phyloP scores from a whole-genome alignment of 2,888 invertebrate genomes.

The Drosophila stalkeri region DNA sequence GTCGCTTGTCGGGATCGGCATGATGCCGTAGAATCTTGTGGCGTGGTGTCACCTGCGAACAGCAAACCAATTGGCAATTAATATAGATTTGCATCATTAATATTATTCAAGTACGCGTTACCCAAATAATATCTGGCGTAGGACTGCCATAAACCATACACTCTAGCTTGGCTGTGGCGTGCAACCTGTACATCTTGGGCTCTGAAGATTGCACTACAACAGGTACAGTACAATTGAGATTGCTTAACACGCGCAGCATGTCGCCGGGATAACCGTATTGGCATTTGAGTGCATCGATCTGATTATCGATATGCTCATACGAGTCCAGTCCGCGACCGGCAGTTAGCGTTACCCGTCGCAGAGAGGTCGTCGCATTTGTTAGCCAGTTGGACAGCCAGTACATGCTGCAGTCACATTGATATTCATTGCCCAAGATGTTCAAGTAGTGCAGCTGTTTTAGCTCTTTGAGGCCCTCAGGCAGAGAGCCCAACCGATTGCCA shows the following conservation, averaged over 20 bases:
- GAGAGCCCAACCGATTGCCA: conserved; percentile 89
- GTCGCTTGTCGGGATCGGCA: conserved; percentile 87
- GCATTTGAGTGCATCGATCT: conserved; percentile 88
- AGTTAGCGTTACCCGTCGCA: conserved; percentile 85
- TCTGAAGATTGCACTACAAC: conserved; percentile 87
- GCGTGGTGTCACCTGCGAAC: conserved; percentile 88
- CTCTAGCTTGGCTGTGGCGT: conserved; percentile 89
- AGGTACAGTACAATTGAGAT: conserved; percentile 90
- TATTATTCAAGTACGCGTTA: conserved; percentile 24
- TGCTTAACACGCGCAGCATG: conserved; percentile 89
- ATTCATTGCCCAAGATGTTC: conserved; percentile 90
- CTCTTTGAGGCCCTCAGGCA: conserved; percentile 90
- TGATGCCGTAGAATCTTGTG: conserved; percentile 91
- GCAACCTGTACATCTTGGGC: conserved; percentile 88
- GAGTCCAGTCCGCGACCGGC: conserved; percentile 37
- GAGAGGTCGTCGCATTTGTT: conserved; percentile 71
- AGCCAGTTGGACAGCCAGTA: conserved; percentile 91
- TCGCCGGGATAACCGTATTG: conserved; percentile 89
- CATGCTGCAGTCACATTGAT: conserved; percentile 95
- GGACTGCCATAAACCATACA: conserved; percentile 93
- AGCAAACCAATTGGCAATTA: neutral
- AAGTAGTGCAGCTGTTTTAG: conserved; percentile 88
- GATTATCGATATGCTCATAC: conserved; percentile 75
- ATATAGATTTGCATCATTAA: neutral
- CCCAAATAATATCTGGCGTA: conserved; percentile 93